Evolutionary conservation across 2,797 vertebrate genomes (phyloP).

Genomic region (Ctenopoma multispine): DNA sequence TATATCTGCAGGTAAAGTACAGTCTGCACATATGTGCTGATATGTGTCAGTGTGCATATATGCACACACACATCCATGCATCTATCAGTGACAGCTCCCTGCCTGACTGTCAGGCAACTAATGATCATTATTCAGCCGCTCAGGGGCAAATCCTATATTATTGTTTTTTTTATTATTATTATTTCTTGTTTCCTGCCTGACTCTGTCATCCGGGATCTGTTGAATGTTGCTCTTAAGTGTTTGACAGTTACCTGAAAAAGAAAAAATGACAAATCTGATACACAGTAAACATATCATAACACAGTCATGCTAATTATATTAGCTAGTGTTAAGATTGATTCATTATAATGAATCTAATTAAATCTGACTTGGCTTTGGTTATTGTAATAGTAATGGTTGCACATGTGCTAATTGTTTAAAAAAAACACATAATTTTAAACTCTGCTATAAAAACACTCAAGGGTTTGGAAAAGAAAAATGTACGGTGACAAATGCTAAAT

Average conservation of each 20-base stretch:
- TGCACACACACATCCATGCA: not conserved
- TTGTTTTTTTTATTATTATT: constrained; percentile 15
- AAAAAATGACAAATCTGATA: constrained; percentile 12
- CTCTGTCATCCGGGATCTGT: constrained; percentile 27
- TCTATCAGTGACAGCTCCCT: constrained; percentile 22
- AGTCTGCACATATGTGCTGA: constrained; percentile 6
- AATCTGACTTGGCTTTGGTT: not conserved
- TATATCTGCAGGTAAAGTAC: not conserved
- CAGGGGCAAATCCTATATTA: constrained; percentile 26
- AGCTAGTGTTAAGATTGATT: no score
- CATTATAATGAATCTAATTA: not conserved
- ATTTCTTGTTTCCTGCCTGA: not conserved
- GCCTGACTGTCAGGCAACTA: constrained; percentile 39
- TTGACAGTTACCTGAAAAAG: constrained; percentile 28
- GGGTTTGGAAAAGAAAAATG: constrained; percentile 34
- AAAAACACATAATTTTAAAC: no score
- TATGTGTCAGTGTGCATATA: constrained; percentile 8
- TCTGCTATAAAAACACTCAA: no score
- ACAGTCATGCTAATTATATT: not conserved
- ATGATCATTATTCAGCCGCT: constrained; percentile 56
- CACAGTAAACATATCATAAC: constrained; percentile 4
- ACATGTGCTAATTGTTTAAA: not conserved
- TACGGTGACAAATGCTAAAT: constrained; percentile 24
- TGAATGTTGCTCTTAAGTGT: constrained; percentile 25
- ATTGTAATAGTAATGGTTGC: not conserved